These are phyloP conservation scores for Halictus ligatus DNA, from an alignment of 2,888 invertebrate genomes.

Conservation along the genomic window DNA sequence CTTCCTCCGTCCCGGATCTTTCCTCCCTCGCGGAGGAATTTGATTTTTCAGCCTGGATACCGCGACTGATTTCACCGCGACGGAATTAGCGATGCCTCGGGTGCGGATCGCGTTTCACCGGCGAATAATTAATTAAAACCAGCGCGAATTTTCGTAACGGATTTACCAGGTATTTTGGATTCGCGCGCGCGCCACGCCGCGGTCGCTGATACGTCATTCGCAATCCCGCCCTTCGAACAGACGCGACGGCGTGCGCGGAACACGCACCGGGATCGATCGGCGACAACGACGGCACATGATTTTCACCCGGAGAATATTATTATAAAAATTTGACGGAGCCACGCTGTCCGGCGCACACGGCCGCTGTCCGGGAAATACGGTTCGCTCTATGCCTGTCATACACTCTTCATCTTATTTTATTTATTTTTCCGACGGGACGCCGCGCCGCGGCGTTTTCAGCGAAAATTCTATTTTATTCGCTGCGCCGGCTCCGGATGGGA, in stretches of 20 bases:
- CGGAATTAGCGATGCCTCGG: not conserved
- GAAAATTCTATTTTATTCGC: not conserved
- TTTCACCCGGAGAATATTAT: not conserved
- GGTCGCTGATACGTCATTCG: slow-evolving; percentile 41
- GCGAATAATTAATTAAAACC: slow-evolving; percentile 48
- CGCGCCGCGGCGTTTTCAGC: not conserved
- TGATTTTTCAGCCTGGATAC: slow-evolving; percentile 33
- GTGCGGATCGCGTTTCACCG: not conserved
- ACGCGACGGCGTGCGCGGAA: slow-evolving; percentile 11
- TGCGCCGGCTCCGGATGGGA: not conserved
- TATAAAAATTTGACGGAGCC: not conserved
- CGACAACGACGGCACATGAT: not conserved
- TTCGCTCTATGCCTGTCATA: not conserved
- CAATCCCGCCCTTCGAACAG: slow-evolving; percentile 16
- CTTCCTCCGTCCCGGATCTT: not conserved
- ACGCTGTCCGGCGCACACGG: not conserved
- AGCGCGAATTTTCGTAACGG: not conserved
- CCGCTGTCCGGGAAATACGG: not conserved
- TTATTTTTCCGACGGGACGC: not conserved
- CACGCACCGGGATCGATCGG: slow-evolving; percentile 17
- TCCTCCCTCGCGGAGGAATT: not conserved
- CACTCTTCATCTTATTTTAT: slow-evolving; percentile 1
- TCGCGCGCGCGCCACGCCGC: not conserved
- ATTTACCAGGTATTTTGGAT: slow-evolving; percentile 28
- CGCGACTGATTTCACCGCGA: not conserved